Conservation (phyloP, 2,888 invertebrate species). For the Leistus spinibarbis region DNA sequence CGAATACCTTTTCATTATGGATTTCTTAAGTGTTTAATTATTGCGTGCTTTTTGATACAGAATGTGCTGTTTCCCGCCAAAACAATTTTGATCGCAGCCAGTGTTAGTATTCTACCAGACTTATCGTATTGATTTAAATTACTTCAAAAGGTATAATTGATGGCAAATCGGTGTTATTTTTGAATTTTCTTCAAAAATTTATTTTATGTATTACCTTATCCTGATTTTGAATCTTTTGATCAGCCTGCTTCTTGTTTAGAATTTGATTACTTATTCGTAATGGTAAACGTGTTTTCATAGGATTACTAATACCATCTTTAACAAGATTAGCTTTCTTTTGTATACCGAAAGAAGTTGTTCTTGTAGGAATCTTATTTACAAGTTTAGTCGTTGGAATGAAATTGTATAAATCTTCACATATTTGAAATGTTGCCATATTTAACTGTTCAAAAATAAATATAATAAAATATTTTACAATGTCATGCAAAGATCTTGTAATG, state of each 20-base stretch:
- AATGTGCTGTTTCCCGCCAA: too few species aligned
- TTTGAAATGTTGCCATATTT: conserved; percentile 48
- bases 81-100: too few species aligned
- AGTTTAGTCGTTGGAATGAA: conserved; percentile 14
- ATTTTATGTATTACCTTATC: too few species aligned
- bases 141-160: too few species aligned
- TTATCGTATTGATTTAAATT: too few species aligned
- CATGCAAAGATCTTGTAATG: background rate
- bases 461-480: background rate
- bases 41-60: too few species aligned
- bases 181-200: too few species aligned
- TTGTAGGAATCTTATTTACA: background rate
- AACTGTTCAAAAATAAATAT: background rate
- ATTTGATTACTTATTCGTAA: conserved; percentile 4
- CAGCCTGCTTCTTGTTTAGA: background rate
- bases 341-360: background rate
- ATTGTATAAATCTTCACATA: conserved; percentile 47
- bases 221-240: background rate
- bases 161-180: too few species aligned
- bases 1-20: too few species aligned
- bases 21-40: too few species aligned
- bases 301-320: conserved; percentile 20
- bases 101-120: too few species aligned
- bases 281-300: conserved; percentile 10
- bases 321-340: conserved; percentile 1